Percentiles rank a stretch among this genome's conserved stretches.
These are phyloP conservation scores for Mixornis gularis DNA, from an alignment of 2,113 vertebrate species.

Conservation along the genomic window DNA sequence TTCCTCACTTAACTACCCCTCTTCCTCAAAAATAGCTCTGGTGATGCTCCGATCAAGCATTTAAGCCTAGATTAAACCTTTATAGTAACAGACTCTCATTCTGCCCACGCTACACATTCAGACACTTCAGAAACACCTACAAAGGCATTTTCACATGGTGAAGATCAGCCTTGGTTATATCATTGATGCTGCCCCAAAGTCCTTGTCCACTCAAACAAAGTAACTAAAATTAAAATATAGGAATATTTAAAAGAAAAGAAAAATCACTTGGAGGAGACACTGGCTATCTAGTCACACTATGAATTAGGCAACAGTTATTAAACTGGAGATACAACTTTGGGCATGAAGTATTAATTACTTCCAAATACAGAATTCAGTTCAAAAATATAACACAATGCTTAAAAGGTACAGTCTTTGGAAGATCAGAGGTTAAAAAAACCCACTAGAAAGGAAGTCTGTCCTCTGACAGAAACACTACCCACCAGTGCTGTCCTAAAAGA, in stretches of 20 bases:
- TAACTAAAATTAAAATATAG: not conserved
- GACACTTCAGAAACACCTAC: not conserved
- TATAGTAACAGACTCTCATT: not conserved
- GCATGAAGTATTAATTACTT: not conserved
- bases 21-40: not conserved
- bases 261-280: not conserved
- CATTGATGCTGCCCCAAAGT: not conserved
- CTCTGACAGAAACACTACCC: not conserved
- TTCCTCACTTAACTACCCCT: not conserved
- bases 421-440: not conserved
- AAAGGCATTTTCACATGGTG: not conserved
- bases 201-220: accelerated
- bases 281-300: not conserved
- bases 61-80: not conserved
- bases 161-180: not conserved
- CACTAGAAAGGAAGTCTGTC: not conserved
- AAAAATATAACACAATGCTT: not conserved
- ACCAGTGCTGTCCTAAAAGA: not conserved
- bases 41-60: not conserved
- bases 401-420: not conserved
- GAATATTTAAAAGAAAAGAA: not conserved
- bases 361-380: not conserved
- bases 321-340: not conserved
- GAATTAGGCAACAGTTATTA: not conserved
- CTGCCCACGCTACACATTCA: not conserved